Conservation (phyloP, 2,113 vertebrate genomes). For the Collichthys lucidus region DNA sequence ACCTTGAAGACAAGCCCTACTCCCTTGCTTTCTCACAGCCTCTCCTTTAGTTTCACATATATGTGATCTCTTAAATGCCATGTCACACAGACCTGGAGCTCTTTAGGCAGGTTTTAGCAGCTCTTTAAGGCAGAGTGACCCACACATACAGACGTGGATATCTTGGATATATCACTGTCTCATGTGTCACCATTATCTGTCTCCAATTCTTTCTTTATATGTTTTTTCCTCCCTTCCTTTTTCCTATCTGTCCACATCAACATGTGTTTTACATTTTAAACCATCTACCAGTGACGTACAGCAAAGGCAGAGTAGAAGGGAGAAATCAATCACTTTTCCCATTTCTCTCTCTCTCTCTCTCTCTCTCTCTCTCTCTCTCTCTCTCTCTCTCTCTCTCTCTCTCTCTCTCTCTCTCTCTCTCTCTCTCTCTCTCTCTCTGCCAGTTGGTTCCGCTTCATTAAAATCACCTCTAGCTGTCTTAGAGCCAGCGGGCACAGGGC, state of each 20-base stretch:
- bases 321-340: conserved; percentile 49
- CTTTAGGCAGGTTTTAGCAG: neutral
- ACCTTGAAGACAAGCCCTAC: conserved; percentile 16
- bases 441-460: conserved; percentile 72
- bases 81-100: neutral
- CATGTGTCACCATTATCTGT: conserved; percentile 39
- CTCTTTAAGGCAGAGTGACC: neutral
- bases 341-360: conserved; percentile 37
- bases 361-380: conserved; percentile 33
- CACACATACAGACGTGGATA: neutral
- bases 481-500: conserved; percentile 31
- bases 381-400: conserved; percentile 35
- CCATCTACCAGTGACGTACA: conserved; percentile 30
- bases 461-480: conserved; percentile 54
- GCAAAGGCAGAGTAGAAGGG: conserved; percentile 17
- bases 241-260: conserved; percentile 31
- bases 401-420: too few species aligned
- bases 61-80: neutral
- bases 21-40: neutral
- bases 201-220: conserved; percentile 19
- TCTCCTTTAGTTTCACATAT: neutral
- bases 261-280: conserved; percentile 67
- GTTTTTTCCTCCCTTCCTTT: conserved; percentile 5
- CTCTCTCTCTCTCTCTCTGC: conserved; percentile 23
- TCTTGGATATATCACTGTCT: conserved; percentile 1